A percentile compares a stretch with the other conserved stretches of the same genome.
These are phyloP conservation scores for Danio tinwini DNA, from an alignment of 2,797 vertebrate genomes.

Conservation along the genomic window DNA sequence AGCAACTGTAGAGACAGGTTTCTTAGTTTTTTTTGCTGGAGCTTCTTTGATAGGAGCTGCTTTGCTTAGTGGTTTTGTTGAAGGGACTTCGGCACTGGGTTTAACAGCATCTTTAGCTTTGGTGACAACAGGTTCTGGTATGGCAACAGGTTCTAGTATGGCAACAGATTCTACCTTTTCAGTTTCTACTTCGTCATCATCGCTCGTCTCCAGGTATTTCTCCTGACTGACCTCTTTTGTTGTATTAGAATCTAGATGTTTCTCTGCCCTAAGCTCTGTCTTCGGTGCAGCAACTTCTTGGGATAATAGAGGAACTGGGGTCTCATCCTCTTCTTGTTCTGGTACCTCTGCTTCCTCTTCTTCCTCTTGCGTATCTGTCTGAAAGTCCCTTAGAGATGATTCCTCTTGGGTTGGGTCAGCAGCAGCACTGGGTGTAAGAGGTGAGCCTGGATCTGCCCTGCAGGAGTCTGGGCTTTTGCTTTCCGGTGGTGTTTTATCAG, in stretches of 20 bases:
- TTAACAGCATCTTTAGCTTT: slow-evolving; percentile 33
- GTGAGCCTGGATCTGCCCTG: slow-evolving; percentile 63
- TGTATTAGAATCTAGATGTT: slow-evolving; percentile 10
- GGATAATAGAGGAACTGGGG: slow-evolving; percentile 12
- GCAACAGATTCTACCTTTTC: slow-evolving; percentile 34
- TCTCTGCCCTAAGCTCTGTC: slow-evolving; percentile 31
- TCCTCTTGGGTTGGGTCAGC: slow-evolving; percentile 38
- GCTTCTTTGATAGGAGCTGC: slow-evolving; percentile 42
- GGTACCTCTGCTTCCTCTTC: slow-evolving; percentile 19
- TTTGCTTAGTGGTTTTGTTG: slow-evolving; percentile 35
- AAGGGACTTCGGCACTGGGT: slow-evolving; percentile 28
- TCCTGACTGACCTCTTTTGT: slow-evolving; percentile 32
- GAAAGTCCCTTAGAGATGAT: slow-evolving; percentile 20
- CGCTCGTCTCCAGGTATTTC: slow-evolving; percentile 57
- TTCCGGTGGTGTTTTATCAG: slow-evolving; percentile 60
- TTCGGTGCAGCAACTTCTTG: slow-evolving; percentile 26
- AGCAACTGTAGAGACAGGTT: slow-evolving; percentile 30
- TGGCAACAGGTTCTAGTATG: not conserved
- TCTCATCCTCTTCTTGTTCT: slow-evolving; percentile 43
- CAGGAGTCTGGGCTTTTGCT: slow-evolving; percentile 65
- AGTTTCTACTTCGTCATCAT: slow-evolving; percentile 44
- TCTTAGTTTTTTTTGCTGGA: slow-evolving; percentile 51
- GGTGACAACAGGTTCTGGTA: not conserved
- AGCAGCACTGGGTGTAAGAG: slow-evolving; percentile 50
- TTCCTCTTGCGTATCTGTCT: slow-evolving; percentile 28